These are phyloP conservation scores for Iguana delicatissima DNA, from an alignment of 2,797 vertebrate genomes.

Conservation along the genomic window DNA sequence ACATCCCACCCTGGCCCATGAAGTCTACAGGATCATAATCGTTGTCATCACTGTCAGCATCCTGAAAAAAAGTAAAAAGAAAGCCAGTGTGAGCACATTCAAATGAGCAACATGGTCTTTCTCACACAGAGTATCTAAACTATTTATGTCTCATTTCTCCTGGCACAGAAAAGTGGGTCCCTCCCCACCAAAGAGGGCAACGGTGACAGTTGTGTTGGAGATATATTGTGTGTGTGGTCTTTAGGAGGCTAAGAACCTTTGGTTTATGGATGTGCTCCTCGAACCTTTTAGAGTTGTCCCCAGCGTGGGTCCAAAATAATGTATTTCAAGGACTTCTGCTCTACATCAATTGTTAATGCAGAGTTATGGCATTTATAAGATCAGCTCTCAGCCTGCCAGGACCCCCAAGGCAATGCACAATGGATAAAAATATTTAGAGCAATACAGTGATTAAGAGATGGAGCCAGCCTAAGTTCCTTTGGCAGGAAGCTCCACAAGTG, in stretches of 20 bases:
- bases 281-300: not conserved
- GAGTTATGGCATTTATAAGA: too few relatives aligned
- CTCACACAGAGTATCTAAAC: not conserved
- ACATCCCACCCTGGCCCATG: constrained; percentile 68
- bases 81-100: not conserved
- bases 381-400: too few relatives aligned
- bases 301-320: too few relatives aligned
- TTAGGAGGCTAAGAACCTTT: not conserved
- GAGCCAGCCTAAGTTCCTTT: too few relatives aligned
- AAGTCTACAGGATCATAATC: constrained; percentile 72
- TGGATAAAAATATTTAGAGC: not conserved
- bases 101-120: not conserved
- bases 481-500: too few relatives aligned
- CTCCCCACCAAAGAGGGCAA: not conserved
- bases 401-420: not conserved
- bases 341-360: not conserved
- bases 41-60: constrained; percentile 84
- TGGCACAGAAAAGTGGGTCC: not conserved
- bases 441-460: not conserved
- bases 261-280: not conserved
- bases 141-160: not conserved
- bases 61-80: constrained; percentile 71
- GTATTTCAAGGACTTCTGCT: not conserved
- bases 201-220: not conserved
- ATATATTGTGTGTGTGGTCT: too few relatives aligned